These are phyloP conservation scores for Parnassius apollo DNA, from an alignment of 2,888 invertebrate species.

Conservation along the genomic window DNA sequence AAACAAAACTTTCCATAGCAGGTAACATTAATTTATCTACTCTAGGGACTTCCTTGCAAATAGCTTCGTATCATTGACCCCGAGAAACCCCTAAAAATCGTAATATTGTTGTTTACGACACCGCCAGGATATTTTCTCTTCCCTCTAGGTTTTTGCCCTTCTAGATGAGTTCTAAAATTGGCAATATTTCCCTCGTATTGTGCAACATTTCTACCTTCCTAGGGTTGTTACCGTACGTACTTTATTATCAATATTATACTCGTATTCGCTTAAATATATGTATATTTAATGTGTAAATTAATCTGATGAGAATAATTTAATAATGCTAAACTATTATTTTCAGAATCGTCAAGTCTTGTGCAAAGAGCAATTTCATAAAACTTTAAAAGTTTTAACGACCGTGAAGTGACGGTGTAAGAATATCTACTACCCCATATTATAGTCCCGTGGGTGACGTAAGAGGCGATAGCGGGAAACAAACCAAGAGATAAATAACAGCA, in stretches of 20 bases:
- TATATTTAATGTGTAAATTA: no score
- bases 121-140: constrained; percentile 2
- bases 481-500: no score
- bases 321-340: no score
- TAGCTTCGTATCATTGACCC: neutral
- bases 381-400: no score
- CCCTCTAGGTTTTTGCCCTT: constrained; percentile 10
- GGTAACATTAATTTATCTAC: neutral
- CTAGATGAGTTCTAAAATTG: constrained; percentile 1
- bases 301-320: no score
- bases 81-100: neutral
- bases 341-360: no score
- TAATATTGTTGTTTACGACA: constrained; percentile 17
- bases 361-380: no score
- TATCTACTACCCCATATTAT: no score
- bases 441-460: no score
- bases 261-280: neutral
- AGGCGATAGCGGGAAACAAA: no score
- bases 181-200: neutral
- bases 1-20: no score
- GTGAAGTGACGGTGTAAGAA: no score
- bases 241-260: neutral
- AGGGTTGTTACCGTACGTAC: neutral
- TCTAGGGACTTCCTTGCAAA: neutral
- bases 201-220: neutral